These are phyloP conservation scores for Arrhamphus sclerolepis DNA, from an alignment of 2,797 vertebrate species.

Conservation along the genomic window DNA sequence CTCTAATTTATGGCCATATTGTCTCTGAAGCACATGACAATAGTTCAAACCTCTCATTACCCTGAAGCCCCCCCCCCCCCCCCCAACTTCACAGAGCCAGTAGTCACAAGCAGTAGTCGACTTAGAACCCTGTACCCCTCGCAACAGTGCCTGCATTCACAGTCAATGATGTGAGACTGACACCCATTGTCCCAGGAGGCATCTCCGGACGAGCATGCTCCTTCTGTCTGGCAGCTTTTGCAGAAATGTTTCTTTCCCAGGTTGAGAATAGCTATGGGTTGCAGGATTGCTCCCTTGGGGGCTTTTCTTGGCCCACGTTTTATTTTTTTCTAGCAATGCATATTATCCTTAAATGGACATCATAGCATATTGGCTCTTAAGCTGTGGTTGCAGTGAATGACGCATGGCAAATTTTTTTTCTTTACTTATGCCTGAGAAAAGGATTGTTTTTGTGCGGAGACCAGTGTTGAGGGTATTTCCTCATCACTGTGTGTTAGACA, in stretches of 20 bases:
- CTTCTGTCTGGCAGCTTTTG: conserved; percentile 61
- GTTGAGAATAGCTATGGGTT: conserved; percentile 76
- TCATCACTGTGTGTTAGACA: conserved; percentile 30
- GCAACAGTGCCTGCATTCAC: conserved; percentile 65
- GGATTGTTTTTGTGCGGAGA: conserved; percentile 13
- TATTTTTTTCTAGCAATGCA: conserved; percentile 56
- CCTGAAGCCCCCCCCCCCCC: background rate
- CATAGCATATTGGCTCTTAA: conserved; percentile 18
- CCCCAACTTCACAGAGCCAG: conserved; percentile 22
- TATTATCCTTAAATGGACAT: conserved; percentile 78
- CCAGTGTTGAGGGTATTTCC: conserved; percentile 16
- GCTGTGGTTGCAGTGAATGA: conserved; percentile 38
- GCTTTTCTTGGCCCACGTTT: conserved; percentile 39
- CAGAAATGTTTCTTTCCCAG: conserved; percentile 79
- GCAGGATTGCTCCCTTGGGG: conserved; percentile 62
- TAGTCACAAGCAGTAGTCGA: conserved; percentile 58
- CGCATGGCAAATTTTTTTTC: conserved; percentile 28
- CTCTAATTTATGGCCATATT: conserved; percentile 77
- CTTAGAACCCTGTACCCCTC: conserved; percentile 28
- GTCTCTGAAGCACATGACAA: conserved; percentile 64
- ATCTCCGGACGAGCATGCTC: conserved; percentile 55
- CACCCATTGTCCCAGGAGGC: conserved; percentile 68
- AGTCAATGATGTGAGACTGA: conserved; percentile 68
- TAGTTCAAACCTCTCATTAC: conserved; percentile 63
- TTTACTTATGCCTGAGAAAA: conserved; percentile 29